Evolutionary conservation across 1,140 invertebrate genomes (phyloP).

Genomic region (Ctenoplectra terminalis): DNA sequence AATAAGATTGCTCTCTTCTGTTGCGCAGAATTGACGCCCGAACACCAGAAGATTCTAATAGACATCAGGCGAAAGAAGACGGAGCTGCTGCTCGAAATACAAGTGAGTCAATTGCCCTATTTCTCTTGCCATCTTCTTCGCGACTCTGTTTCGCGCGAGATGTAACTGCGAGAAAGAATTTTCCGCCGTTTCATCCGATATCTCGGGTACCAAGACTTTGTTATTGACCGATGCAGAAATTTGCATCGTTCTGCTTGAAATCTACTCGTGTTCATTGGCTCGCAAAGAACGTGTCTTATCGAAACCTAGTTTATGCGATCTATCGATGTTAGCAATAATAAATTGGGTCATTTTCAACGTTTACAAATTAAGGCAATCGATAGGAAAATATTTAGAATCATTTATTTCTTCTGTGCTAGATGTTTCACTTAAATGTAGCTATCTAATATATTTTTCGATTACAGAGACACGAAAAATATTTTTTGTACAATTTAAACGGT

Average conservation of each 20-base stretch:
- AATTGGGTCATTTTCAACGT: neutral
- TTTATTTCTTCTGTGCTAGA: too few relatives aligned
- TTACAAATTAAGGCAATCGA: neutral
- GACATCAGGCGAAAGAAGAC: constrained; percentile 95
- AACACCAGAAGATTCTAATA: constrained; percentile 94
- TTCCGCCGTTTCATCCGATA: neutral
- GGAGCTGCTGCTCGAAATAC: constrained; percentile 95
- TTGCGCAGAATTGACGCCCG: constrained; percentile 93
- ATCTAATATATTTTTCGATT: too few relatives aligned
- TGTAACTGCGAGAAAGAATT: neutral
- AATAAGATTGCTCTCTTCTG: constrained; percentile 40
- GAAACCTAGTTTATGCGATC: neutral
- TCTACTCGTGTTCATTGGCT: neutral
- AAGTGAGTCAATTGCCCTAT: constrained; percentile 86
- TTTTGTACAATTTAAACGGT: too few relatives aligned
- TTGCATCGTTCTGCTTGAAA: too few relatives aligned
- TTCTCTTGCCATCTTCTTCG: neutral
- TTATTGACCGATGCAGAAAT: neutral
- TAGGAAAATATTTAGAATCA: neutral
- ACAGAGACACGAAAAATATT: too few relatives aligned
- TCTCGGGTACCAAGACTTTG: neutral
- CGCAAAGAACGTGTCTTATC: neutral
- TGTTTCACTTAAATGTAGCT: too few relatives aligned
- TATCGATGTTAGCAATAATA: neutral
- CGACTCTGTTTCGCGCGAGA: constrained; percentile 7